Conservation (phyloP, 92 coral and sea anemone species). For the Bergia puertoricense region DNA sequence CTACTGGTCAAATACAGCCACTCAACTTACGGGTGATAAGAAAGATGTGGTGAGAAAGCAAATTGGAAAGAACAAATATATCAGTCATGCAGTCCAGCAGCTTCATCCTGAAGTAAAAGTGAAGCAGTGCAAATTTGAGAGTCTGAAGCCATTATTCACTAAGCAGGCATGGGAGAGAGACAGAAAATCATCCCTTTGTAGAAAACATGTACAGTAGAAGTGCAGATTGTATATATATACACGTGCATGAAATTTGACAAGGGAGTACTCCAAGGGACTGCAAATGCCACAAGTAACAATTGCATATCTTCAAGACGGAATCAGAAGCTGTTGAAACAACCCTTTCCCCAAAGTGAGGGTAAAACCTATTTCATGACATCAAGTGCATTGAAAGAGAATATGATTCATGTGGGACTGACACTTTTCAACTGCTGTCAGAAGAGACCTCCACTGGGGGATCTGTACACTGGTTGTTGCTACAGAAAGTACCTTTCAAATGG, state of each 20-base stretch:
- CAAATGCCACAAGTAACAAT: slow-evolving; percentile 15
- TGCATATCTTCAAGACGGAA: slow-evolving; percentile 1
- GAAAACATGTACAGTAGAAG: background rate
- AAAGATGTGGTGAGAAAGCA: slow-evolving; percentile 2
- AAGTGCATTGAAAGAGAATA: slow-evolving; percentile 15
- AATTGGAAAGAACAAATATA: slow-evolving; percentile 1
- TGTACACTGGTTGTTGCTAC: slow-evolving; percentile 17
- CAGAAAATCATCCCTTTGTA: slow-evolving; percentile 12
- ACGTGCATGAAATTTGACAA: slow-evolving; percentile 1
- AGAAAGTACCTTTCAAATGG: slow-evolving; percentile 44
- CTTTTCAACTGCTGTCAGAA: slow-evolving; percentile 14
- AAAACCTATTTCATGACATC: slow-evolving; percentile 12
- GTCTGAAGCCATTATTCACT: background rate
- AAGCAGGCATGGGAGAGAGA: slow-evolving; percentile 16
- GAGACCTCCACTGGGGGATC: slow-evolving; percentile 19
- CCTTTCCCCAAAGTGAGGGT: slow-evolving; percentile 8
- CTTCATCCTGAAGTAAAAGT: background rate
- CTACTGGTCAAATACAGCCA: slow-evolving; percentile 15
- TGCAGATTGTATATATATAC: slow-evolving; percentile 4
- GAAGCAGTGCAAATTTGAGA: background rate
- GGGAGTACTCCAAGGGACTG: slow-evolving; percentile 18
- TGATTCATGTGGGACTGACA: slow-evolving; percentile 17
- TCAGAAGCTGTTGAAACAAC: slow-evolving; percentile 11
- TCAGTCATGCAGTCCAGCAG: slow-evolving; percentile 10
- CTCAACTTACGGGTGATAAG: background rate